phyloP scores from a whole-genome alignment of 2,113 vertebrate genomes.

The Poicephalus gulielmi region DNA sequence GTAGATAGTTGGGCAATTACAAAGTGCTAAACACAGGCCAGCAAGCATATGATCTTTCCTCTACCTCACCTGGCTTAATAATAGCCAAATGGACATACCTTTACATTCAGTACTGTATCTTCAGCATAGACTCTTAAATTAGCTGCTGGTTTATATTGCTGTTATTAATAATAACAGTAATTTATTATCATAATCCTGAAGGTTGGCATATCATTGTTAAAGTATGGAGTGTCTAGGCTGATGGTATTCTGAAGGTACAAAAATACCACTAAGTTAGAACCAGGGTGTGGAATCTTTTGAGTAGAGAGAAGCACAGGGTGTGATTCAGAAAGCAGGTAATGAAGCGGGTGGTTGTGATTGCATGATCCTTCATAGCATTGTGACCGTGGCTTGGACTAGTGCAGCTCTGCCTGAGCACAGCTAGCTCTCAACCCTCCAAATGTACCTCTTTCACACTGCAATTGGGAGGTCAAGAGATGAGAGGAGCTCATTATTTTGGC shows the following conservation, averaged over 20 bases:
- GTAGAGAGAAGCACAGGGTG: background rate
- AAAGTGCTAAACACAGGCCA: background rate
- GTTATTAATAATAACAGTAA: background rate
- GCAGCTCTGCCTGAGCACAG: background rate
- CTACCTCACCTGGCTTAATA: background rate
- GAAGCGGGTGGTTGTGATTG: background rate
- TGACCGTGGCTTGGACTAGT: background rate
- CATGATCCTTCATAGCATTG: rapidly evolving
- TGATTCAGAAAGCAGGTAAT: background rate
- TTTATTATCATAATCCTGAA: background rate
- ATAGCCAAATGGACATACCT: background rate
- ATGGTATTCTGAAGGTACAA: background rate
- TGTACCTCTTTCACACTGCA: background rate
- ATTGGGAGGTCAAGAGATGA: background rate
- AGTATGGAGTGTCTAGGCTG: background rate
- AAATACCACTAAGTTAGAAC: background rate
- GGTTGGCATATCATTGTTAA: background rate
- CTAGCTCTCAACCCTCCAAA: background rate
- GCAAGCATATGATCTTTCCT: background rate
- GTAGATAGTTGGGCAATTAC: background rate
- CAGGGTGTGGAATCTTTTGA: background rate
- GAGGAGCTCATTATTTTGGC: background rate
- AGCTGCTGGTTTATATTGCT: background rate
- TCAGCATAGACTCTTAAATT: background rate
- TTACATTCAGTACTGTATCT: background rate